Conservation (phyloP, 2,888 invertebrate species). For the Taphrorychus bicolor region DNA sequence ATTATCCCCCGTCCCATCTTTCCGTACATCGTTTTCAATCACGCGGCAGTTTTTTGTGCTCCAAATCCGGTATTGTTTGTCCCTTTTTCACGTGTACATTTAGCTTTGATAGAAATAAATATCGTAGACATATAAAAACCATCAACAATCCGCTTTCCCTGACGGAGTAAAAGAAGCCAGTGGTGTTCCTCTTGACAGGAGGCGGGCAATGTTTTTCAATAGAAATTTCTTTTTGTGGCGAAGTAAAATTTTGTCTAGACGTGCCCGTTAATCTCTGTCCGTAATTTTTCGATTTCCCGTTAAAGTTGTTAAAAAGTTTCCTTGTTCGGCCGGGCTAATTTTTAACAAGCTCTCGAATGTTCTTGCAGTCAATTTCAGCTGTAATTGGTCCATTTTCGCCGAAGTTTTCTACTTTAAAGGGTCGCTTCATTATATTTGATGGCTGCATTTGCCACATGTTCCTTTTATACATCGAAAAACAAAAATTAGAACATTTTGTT, state of each 20-base stretch:
- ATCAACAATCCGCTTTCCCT: too few species aligned
- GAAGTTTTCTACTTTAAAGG: neutral
- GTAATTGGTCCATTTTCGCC: slow-evolving; percentile 10
- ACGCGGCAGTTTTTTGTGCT: neutral
- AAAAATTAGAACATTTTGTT: too few species aligned
- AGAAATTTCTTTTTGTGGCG: neutral
- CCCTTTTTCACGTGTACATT: neutral
- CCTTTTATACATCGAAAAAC: too few species aligned
- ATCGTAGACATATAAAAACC: too few species aligned
- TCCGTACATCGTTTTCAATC: neutral
- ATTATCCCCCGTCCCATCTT: neutral
- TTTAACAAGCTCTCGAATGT: slow-evolving; percentile 12
- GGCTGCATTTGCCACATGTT: neutral
- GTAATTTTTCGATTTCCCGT: slow-evolving; percentile 11
- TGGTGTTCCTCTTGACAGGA: too few species aligned
- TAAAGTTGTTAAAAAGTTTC: slow-evolving; percentile 12
- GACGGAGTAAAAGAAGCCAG: too few species aligned
- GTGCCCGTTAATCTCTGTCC: slow-evolving; percentile 1
- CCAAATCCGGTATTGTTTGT: neutral
- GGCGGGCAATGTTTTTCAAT: too few species aligned
- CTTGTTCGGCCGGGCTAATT: slow-evolving; percentile 4
- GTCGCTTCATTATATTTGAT: neutral
- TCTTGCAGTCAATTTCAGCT: slow-evolving; percentile 9
- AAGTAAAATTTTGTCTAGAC: neutral
- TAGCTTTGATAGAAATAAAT: neutral